These are phyloP conservation scores for Panopea generosa DNA, from an alignment of 2,888 invertebrate genomes.

Conservation along the genomic window DNA sequence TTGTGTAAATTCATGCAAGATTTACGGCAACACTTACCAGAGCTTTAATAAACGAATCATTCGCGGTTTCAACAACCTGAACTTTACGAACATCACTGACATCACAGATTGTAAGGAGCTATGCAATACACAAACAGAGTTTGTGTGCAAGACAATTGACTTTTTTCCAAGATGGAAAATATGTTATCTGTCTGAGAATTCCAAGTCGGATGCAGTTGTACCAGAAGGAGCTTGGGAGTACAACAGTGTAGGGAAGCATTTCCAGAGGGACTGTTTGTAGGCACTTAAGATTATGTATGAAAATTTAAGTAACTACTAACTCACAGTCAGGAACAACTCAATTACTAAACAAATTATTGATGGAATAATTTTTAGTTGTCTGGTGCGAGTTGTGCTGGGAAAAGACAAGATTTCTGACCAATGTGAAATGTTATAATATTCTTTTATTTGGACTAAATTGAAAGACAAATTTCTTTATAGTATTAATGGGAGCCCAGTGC, in stretches of 20 bases:
- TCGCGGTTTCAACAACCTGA: slow-evolving; percentile 40
- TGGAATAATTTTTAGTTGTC: too few species aligned
- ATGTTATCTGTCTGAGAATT: slow-evolving; percentile 46
- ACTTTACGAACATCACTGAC: slow-evolving; percentile 17
- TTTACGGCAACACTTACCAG: slow-evolving; percentile 49
- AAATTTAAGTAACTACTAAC: neutral
- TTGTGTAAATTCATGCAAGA: slow-evolving; percentile 30
- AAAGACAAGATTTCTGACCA: too few species aligned
- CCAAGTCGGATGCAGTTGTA: slow-evolving; percentile 17
- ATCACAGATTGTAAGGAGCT: slow-evolving; percentile 35
- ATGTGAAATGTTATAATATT: too few species aligned
- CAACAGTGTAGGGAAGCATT: slow-evolving; percentile 45
- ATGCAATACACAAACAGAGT: slow-evolving; percentile 26
- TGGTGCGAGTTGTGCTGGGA: too few species aligned
- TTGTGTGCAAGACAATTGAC: slow-evolving; percentile 50
- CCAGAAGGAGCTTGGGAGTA: slow-evolving; percentile 44
- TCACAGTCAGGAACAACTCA: too few species aligned
- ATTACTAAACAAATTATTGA: too few species aligned
- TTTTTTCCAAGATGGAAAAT: slow-evolving; percentile 42
- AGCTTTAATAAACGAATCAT: slow-evolving; percentile 36
- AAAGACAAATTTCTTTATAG: too few species aligned
- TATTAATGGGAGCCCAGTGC: too few species aligned
- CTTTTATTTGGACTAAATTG: too few species aligned
- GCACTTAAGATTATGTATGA: neutral
- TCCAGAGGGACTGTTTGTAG: slow-evolving; percentile 52